These are phyloP conservation scores for Dipodomys stephensi DNA, from an alignment of 2,113 vertebrate genomes.

Conservation along the genomic window DNA sequence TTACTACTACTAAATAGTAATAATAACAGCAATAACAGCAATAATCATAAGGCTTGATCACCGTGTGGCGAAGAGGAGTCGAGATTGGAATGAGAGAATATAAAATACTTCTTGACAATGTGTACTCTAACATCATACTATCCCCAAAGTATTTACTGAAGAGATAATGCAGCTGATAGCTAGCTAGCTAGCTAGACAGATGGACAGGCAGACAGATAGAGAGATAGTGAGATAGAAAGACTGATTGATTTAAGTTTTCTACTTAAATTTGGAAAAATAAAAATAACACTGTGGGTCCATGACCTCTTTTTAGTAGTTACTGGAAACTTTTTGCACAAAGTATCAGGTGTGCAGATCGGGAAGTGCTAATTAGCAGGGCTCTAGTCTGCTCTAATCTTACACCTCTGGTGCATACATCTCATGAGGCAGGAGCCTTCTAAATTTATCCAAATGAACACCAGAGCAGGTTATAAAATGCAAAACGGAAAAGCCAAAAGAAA, in stretches of 20 bases:
- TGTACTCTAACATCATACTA: background rate
- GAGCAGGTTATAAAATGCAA: slow-evolving; percentile 52
- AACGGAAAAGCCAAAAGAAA: slow-evolving; percentile 23
- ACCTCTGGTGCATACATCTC: slow-evolving; percentile 64
- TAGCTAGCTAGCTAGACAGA: too few relatives aligned
- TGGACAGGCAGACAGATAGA: too few relatives aligned
- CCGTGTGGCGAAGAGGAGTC: background rate
- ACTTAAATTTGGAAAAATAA: slow-evolving; percentile 25
- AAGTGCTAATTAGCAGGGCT: slow-evolving; percentile 78
- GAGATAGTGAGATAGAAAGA: too few relatives aligned
- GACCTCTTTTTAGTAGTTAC: slow-evolving; percentile 71
- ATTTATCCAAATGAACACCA: slow-evolving; percentile 71
- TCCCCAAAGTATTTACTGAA: background rate
- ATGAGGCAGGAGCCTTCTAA: slow-evolving; percentile 72
- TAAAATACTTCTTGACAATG: background rate
- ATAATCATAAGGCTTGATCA: too few relatives aligned
- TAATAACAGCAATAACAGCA: too few relatives aligned
- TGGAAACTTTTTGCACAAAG: slow-evolving; percentile 60
- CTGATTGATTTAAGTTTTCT: slow-evolving; percentile 11
- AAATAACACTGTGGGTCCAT: slow-evolving; percentile 50
- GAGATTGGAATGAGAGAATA: background rate
- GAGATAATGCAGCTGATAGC: background rate
- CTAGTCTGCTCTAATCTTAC: slow-evolving; percentile 71
- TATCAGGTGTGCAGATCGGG: slow-evolving; percentile 73
- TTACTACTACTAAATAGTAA: too few relatives aligned